These are phyloP conservation scores for Octopus bimaculoides DNA, from an alignment of 1,140 invertebrate genomes.

Conservation along the genomic window DNA sequence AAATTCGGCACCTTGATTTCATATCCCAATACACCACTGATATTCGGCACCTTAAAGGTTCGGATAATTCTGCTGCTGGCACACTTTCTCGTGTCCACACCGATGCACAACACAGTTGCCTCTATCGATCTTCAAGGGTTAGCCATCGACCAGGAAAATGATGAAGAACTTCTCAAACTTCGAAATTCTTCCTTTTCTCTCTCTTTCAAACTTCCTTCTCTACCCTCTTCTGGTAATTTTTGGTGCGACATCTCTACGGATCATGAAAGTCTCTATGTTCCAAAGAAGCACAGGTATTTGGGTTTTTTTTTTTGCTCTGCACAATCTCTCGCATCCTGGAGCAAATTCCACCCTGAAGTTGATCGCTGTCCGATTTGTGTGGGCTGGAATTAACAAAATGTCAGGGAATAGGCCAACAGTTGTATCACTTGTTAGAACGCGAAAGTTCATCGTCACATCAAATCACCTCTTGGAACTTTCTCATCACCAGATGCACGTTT, in stretches of 20 bases:
- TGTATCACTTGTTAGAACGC: no score
- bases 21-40: background rate
- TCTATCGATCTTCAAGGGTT: background rate
- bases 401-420: no score
- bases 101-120: background rate
- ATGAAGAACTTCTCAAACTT: background rate
- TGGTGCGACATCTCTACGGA: no score
- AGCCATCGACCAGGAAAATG: background rate
- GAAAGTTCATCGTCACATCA: no score
- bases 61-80: background rate
- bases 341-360: background rate
- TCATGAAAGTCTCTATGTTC: background rate
- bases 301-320: background rate
- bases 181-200: no score
- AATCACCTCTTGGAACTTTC: no score
- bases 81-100: background rate
- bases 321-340: slow-evolving; percentile 2
- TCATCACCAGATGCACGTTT: no score
- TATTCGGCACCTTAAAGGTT: background rate
- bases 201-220: no score
- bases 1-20: slow-evolving; percentile 4
- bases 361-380: background rate
- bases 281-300: background rate
- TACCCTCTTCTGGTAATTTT: background rate
- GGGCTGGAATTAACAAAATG: no score